Evolutionary conservation across 92 coral and sea anemone species (phyloP), one percentile per base, ranked within the genome.

Genomic region (Epizoanthus scotinus): DNA sequence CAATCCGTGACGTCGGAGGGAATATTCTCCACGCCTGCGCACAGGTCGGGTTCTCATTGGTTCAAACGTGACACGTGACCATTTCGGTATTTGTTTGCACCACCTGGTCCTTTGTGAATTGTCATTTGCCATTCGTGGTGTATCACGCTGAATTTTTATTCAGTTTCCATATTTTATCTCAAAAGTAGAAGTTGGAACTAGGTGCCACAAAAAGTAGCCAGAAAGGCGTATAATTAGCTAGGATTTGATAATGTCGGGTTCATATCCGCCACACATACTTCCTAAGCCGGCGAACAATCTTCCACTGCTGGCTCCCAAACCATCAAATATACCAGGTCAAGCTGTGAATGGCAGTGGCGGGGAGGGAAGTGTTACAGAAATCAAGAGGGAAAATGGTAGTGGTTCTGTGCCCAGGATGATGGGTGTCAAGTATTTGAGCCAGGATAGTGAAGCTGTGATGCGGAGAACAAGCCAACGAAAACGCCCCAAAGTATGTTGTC

Each of bases 61-160:
- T 66, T 36, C 66, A 44, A 49, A 25, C 14, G 50, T 75, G 72
- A 84, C 99, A 96, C 93, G 93, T 96, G 99, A 60, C 67, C 44
- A 84, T 81, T 70, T 83, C 90, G 90, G 90, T 89, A 87, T 87
- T 90, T 91, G 94, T 87, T 89, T 87, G 78, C 82, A 91, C 98
- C 98, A 96, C 99, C 99, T 96, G 99, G 99, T 83, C 86, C 87
- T 83, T 93, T 91, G 94, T 93, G 90, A 91, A 86, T 86, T 93
- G 84, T 85, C 90, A 61, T 81, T 67, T 70, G 63, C 81, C 63
- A 15, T 67, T 83, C 84, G 91, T 91, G 73, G 86, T 80, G 85
- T 78, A 90, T 88, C 97, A 87, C 97, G 94, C 91, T 87, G 94
- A 79, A 90, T 90, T 85, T 86, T 87, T 91, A 87, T 88, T 85